These are phyloP conservation scores for Pseudomyrmex sp. DNA, from an alignment of 1,140 invertebrate genomes.

Conservation along the genomic window DNA sequence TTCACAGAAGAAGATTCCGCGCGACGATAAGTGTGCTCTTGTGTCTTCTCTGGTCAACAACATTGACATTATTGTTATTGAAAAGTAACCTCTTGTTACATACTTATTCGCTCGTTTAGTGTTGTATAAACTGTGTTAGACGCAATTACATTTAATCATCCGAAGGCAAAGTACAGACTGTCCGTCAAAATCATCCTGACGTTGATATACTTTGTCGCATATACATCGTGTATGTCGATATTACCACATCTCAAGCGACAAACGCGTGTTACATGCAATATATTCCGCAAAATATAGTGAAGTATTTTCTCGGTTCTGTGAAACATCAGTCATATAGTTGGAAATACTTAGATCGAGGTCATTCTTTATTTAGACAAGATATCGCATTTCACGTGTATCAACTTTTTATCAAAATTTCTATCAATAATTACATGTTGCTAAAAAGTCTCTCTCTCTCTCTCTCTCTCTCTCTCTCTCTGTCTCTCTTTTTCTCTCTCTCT, in stretches of 20 bases:
- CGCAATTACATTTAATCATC: slow-evolving; percentile 34
- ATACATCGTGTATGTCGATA: not conserved
- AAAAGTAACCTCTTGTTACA: slow-evolving; percentile 32
- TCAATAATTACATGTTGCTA: too few relatives aligned
- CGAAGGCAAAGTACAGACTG: not conserved
- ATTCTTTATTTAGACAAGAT: not conserved
- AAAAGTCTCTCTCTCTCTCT: too few relatives aligned
- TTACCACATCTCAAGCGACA: not conserved
- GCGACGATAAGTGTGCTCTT: not conserved
- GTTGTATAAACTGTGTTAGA: slow-evolving; percentile 31
- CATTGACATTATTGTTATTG: slow-evolving; percentile 36
- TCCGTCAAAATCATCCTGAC: slow-evolving; percentile 23
- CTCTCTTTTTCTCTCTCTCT: too few relatives aligned
- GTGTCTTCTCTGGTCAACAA: slow-evolving; percentile 8
- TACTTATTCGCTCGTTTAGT: slow-evolving; percentile 15
- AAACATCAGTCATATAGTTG: not conserved
- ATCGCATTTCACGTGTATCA: not conserved
- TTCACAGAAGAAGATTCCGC: slow-evolving; percentile 26
- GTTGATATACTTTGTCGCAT: not conserved
- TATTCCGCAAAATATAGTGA: not conserved
- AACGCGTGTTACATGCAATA: not conserved
- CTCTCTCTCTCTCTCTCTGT: too few relatives aligned
- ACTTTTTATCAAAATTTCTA: not conserved
- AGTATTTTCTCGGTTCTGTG: not conserved
- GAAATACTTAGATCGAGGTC: not conserved